Conservation (phyloP, 2,888 invertebrate species). For the Dasypolia templi region DNA sequence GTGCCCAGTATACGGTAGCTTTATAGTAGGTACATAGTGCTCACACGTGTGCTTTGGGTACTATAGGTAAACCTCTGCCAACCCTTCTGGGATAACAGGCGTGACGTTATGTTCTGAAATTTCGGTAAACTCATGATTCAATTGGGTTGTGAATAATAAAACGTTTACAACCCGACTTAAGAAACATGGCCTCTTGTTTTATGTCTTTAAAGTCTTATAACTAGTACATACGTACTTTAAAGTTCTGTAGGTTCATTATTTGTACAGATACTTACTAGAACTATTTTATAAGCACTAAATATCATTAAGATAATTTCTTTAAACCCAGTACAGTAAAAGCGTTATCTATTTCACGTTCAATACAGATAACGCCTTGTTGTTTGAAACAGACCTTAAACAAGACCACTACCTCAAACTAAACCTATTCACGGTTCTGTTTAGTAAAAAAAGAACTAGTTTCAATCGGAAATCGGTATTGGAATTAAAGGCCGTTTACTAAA, state of each 20-base stretch:
- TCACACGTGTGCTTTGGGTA: too few relatives aligned
- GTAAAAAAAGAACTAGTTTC: conserved; percentile 1
- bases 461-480: conserved; percentile 45
- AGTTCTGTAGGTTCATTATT: background rate
- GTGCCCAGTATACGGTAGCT: too few relatives aligned
- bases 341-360: too few relatives aligned
- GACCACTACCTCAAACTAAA: background rate
- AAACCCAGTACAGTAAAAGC: background rate
- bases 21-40: too few relatives aligned
- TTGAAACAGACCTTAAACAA: conserved; percentile 17
- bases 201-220: background rate
- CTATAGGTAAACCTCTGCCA: too few relatives aligned
- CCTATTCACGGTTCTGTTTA: conserved; percentile 1
- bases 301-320: background rate
- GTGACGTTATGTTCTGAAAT: too few relatives aligned
- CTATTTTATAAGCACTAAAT: background rate
- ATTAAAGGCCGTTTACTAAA: conserved; percentile 35
- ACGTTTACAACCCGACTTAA: background rate
- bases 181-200: background rate
- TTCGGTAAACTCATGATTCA: background rate
- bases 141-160: conserved; percentile 16
- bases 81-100: too few relatives aligned
- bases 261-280: background rate
- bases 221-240: background rate
- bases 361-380: too few relatives aligned